Evolutionary conservation across 2,113 vertebrate genomes (phyloP), one percentile per base, ranked within the genome.

Genomic region (Mormyrus lacerda): DNA sequence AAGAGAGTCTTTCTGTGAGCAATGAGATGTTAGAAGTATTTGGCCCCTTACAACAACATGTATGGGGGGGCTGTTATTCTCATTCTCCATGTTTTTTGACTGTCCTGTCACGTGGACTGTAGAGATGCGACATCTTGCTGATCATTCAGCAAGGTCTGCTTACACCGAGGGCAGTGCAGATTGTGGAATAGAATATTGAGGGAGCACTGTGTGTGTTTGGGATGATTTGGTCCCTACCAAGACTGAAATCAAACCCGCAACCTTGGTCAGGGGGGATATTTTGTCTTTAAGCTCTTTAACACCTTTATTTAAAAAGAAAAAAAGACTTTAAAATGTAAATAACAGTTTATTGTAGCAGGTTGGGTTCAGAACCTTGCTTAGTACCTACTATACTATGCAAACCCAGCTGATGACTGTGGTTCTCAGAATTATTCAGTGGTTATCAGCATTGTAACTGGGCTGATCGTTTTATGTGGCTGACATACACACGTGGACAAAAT

Each of bases 41-140:
- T 83, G 42, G 17, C 27, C 89, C 69, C 73, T 65, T 11, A 39
- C 51, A 83, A 58, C 21, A 82, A 83, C 89, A 83, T 90, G 89
- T 82, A n/a, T 35, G 27, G 35, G 19, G 53, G 31, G 7, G 27
- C 48, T 13, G 48, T 9, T 24, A n/a, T 45, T 24, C 85, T 53
- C 48, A 19, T 24, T 85, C 9, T 11, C 3, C 44, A 48, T 85
- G 44, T 85, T 48, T 85, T 84, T 15, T 19, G 24, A 47, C 35
- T 5, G 13, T 42, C 35, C 73, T 17, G 15, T 79, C 73, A 42
- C 35, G 1, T 17, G 35, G 4, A 15, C 73, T 42, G 15, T 42
- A 19, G 35, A 42, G 17, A 79, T 19, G 31, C 15, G 15, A 73
- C 13, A 17, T 39, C 69, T 39, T 17, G 31, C 35, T 76, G 69